These are phyloP conservation scores for Montipora cactus DNA, from an alignment of 64 coral and sea anemone genomes.

Conservation along the genomic window DNA sequence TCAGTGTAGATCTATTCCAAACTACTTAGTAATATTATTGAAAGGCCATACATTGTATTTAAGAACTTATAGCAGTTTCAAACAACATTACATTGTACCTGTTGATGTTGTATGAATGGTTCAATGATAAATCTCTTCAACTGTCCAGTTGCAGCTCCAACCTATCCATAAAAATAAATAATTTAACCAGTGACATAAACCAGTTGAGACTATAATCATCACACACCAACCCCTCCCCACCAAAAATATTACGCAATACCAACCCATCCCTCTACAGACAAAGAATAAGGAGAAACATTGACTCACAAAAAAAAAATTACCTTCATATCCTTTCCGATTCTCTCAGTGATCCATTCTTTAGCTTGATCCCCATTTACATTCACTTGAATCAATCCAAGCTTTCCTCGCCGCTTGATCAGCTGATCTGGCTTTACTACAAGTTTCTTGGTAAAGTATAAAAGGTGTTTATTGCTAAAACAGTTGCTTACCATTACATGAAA, in stretches of 20 bases:
- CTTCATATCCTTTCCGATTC: constrained; percentile 83
- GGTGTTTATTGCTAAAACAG: background rate
- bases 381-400: constrained; percentile 97
- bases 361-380: constrained; percentile 88
- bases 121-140: constrained; percentile 98
- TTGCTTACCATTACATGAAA: background rate
- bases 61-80: too few species aligned
- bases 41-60: too few species aligned
- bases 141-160: constrained; percentile 81
- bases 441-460: constrained; percentile 62
- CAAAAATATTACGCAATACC: too few species aligned
- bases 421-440: constrained; percentile 98
- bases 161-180: constrained; percentile 35
- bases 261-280: too few species aligned
- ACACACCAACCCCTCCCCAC: background rate
- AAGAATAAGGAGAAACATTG: too few species aligned
- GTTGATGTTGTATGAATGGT: constrained; percentile 93
- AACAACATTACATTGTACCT: constrained; percentile 21
- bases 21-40: too few species aligned
- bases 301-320: constrained; percentile 10
- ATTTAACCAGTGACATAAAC: background rate
- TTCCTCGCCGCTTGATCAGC: constrained; percentile 96
- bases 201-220: background rate
- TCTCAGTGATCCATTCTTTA: constrained; percentile 81
- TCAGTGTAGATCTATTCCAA: too few species aligned